These are phyloP conservation scores for Ia io DNA, from an alignment of 2,113 vertebrate species.

Conservation along the genomic window DNA sequence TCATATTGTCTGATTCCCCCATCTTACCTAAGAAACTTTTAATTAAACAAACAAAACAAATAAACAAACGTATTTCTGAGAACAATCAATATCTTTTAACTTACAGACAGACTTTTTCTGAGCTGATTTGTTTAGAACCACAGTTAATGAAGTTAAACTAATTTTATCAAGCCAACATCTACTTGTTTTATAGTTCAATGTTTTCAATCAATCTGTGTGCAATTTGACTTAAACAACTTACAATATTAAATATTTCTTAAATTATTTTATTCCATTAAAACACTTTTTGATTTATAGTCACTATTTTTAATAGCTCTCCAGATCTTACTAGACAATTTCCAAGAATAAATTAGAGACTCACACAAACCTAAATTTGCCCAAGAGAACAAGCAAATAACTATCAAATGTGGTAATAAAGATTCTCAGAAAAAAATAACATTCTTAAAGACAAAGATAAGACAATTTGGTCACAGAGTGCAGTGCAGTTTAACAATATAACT, in stretches of 20 bases:
- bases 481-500: background rate
- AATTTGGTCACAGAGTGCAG: background rate
- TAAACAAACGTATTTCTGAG: background rate
- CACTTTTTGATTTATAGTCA: background rate
- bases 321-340: conserved; percentile 1
- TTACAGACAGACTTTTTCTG: background rate
- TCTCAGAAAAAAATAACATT: background rate
- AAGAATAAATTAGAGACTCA: conserved; percentile 58
- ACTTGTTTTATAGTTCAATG: conserved; percentile 58
- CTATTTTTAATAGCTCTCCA: background rate
- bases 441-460: background rate
- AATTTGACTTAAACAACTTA: conserved; percentile 22
- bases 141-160: conserved; percentile 43
- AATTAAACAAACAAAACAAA: background rate
- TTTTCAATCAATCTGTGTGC: conserved; percentile 21
- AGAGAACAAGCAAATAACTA: conserved; percentile 5
- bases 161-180: conserved; percentile 20
- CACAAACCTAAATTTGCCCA: conserved; percentile 38
- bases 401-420: background rate
- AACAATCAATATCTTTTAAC: background rate
- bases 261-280: background rate
- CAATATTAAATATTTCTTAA: background rate
- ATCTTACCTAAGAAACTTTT: background rate
- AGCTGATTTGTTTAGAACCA: conserved; percentile 32
- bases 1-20: background rate